Evolutionary conservation across 2,888 invertebrate genomes (phyloP).

Genomic region (Hypolimnas misippus): DNA sequence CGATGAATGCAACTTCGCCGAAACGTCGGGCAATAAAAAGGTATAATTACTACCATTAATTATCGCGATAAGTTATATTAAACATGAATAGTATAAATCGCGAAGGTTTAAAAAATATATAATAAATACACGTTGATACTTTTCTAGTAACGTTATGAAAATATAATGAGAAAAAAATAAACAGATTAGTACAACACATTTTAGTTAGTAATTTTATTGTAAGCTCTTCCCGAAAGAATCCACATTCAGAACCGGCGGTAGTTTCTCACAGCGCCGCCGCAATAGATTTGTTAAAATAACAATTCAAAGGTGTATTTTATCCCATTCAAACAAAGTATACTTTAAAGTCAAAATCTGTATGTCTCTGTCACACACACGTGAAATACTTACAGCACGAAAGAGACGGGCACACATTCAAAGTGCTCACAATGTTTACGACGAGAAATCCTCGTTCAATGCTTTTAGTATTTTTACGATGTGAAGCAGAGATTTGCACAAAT

Average conservation of each 20-base stretch:
- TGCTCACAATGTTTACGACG: neutral
- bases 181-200: too few species aligned
- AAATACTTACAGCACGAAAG: neutral
- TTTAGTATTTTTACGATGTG: conserved; percentile 6
- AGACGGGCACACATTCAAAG: neutral
- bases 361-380: neutral
- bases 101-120: too few species aligned
- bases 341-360: neutral
- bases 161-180: too few species aligned
- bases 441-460: neutral
- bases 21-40: too few species aligned
- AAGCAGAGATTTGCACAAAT: neutral
- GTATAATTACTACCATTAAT: too few species aligned
- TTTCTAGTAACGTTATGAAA: too few species aligned
- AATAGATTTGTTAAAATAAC: conserved; percentile 2
- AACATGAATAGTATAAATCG: too few species aligned
- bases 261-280: neutral
- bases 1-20: too few species aligned
- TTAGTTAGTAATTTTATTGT: too few species aligned
- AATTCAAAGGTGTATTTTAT: neutral
- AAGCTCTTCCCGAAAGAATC: neutral
- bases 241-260: neutral
- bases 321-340: neutral
- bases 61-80: too few species aligned
- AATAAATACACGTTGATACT: too few species aligned